Conservation (phyloP, 2,888 invertebrate species). For the Xanthia icteritia region DNA sequence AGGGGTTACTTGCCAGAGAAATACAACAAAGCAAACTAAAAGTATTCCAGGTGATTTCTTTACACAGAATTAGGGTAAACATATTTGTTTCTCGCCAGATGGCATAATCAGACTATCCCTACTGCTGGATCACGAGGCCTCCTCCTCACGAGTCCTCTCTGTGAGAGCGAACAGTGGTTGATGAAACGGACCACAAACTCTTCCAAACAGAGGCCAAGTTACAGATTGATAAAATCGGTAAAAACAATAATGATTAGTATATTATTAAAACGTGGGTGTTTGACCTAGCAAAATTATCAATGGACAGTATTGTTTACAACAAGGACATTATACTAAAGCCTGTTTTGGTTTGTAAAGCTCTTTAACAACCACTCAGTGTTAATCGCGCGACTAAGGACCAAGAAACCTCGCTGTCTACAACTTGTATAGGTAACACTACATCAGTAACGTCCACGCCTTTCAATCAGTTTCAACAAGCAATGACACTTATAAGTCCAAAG, state of each 20-base stretch:
- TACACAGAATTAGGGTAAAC: background rate
- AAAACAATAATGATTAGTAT: background rate
- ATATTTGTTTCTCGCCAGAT: too few relatives aligned
- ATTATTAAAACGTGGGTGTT: background rate
- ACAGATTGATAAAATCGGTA: background rate
- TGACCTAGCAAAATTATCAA: background rate
- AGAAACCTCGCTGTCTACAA: conserved; percentile 16
- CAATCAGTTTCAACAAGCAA: conserved; percentile 36
- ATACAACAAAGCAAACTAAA: background rate
- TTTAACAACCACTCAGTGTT: conserved; percentile 15
- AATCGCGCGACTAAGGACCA: conserved; percentile 14
- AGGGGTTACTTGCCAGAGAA: background rate
- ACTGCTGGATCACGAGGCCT: too few relatives aligned
- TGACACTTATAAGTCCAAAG: conserved; percentile 33
- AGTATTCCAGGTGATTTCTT: background rate
- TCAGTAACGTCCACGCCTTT: conserved; percentile 32
- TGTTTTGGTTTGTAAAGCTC: conserved; percentile 7
- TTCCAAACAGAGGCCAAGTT: too few relatives aligned
- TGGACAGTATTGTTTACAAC: background rate
- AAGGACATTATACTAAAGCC: background rate
- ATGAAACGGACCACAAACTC: too few relatives aligned
- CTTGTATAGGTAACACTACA: background rate
- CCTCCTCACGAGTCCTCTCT: too few relatives aligned
- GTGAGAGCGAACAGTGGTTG: too few relatives aligned
- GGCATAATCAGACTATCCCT: too few relatives aligned